Conservation (phyloP, 2,888 invertebrate genomes). For the Autographa gamma region DNA sequence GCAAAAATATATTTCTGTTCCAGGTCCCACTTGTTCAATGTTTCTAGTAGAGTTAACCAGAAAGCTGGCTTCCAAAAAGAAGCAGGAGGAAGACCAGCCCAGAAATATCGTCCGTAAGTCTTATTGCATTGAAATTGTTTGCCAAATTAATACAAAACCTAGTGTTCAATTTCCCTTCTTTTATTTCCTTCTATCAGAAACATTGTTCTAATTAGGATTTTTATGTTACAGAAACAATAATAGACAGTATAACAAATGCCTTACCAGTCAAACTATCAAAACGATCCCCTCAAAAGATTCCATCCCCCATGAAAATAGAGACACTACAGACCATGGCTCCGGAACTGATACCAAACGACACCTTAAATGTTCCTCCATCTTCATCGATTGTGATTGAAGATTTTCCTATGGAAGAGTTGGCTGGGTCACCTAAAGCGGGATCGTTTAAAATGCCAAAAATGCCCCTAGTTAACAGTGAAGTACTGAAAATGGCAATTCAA, state of each 20-base stretch:
- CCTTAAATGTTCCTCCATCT: constrained; percentile 59
- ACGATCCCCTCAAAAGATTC: constrained; percentile 67
- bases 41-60: constrained; percentile 79
- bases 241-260: constrained; percentile 79
- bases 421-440: constrained; percentile 45
- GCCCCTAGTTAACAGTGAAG: constrained; percentile 79
- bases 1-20: constrained; percentile 13
- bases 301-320: constrained; percentile 75
- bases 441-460: constrained; percentile 80
- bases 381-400: constrained; percentile 38
- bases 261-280: constrained; percentile 76
- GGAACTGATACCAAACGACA: constrained; percentile 74
- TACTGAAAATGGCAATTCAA: constrained; percentile 70
- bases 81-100: constrained; percentile 71
- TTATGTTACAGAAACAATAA: constrained; percentile 75
- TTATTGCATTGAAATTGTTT: background rate
- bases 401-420: constrained; percentile 45
- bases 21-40: constrained; percentile 83
- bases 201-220: background rate
- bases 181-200: background rate
- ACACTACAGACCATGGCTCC: constrained; percentile 75
- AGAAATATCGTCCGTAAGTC: constrained; percentile 80
- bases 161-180: background rate
- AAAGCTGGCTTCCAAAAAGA: constrained; percentile 75
- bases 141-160: background rate